Conservation (phyloP, 1,140 invertebrate genomes). For the Harlomillsia oculata region DNA sequence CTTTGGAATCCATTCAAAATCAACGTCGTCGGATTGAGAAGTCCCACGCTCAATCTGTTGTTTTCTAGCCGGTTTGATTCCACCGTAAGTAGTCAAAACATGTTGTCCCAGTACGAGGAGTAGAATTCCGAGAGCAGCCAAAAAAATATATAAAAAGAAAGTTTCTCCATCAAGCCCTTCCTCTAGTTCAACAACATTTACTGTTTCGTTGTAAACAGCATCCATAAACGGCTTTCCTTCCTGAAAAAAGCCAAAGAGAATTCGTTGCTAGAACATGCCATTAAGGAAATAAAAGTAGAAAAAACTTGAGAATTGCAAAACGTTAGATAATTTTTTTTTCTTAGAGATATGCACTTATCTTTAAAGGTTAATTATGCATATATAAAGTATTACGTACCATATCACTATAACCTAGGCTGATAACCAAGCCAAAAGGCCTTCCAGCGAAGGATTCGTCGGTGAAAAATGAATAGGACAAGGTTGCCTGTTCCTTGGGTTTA, state of each 20-base stretch:
- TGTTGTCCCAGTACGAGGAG: constrained; percentile 84
- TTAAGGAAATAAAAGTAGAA: no score
- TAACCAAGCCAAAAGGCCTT: constrained; percentile 86
- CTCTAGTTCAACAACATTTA: constrained; percentile 90
- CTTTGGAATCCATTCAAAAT: constrained; percentile 95
- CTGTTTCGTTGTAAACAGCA: constrained; percentile 97
- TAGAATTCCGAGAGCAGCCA: constrained; percentile 78
- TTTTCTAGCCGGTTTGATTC: constrained; percentile 49
- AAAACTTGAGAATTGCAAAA: no score
- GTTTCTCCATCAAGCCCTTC: constrained; percentile 97
- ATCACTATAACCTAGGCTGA: constrained; percentile 90
- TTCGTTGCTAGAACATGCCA: no score
- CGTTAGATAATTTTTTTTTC: no score
- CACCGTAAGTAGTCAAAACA: constrained; percentile 64
- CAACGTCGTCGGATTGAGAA: constrained; percentile 81
- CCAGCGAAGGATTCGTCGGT: constrained; percentile 91
- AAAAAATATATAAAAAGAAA: constrained; percentile 91
- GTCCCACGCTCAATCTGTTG: constrained; percentile 45
- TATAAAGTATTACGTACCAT: constrained; percentile 51
- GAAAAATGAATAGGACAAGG: constrained; percentile 88
- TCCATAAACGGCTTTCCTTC: constrained; percentile 63
- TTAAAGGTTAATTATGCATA: no score
- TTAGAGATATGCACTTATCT: no score
- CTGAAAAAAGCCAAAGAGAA: constrained; percentile 43
- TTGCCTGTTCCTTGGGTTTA: constrained; percentile 82